Conservation (phyloP, 2,797 vertebrate genomes). For the Sarcoramphus papa region DNA sequence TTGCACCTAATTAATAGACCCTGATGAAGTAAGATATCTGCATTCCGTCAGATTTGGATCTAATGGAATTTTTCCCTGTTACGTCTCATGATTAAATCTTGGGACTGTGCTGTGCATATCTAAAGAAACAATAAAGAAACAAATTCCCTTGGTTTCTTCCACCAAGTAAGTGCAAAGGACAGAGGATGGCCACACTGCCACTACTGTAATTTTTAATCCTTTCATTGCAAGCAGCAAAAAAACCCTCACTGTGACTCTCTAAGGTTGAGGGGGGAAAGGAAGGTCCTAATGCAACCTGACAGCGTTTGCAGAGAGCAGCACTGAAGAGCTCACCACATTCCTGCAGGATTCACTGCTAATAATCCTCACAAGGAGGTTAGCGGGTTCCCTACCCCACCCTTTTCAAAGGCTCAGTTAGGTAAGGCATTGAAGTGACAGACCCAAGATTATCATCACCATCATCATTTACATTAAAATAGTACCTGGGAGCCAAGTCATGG, state of each 20-base stretch:
- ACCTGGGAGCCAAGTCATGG: background rate
- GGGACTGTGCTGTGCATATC: background rate
- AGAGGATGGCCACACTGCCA: background rate
- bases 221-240: background rate
- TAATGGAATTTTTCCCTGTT: background rate
- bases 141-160: background rate
- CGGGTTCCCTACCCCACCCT: background rate
- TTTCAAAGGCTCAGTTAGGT: background rate
- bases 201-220: background rate
- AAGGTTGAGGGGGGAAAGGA: background rate
- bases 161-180: background rate
- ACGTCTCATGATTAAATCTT: background rate
- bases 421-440: background rate
- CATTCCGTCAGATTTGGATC: background rate
- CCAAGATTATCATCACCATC: background rate
- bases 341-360: background rate
- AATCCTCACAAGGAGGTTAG: background rate
- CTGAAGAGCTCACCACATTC: background rate
- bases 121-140: background rate
- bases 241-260: background rate
- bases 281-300: background rate
- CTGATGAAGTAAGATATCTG: background rate
- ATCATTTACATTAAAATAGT: fast-evolving
- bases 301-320: background rate
- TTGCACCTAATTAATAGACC: conserved; percentile 29